Evolutionary conservation across 2,797 vertebrate species (phyloP).

Genomic region (Vipera latastei): DNA sequence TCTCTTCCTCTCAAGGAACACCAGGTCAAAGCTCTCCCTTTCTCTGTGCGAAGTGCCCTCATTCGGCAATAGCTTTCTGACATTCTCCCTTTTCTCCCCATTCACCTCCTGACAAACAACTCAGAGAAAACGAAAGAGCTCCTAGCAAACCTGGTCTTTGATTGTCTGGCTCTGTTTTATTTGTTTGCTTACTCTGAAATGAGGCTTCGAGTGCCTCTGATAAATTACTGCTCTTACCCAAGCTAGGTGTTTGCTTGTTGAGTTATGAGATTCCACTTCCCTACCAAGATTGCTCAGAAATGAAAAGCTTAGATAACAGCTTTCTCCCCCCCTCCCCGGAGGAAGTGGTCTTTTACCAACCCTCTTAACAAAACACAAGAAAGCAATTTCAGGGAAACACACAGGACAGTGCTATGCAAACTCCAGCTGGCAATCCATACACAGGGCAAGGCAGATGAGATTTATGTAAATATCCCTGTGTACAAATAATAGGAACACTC

Average conservation of each 20-base stretch:
- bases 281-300: neutral
- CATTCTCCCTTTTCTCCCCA: neutral
- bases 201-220: neutral
- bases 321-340: neutral
- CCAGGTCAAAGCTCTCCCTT: neutral
- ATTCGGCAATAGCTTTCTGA: neutral
- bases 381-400: constrained; percentile 25
- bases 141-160: neutral
- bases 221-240: neutral
- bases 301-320: constrained; percentile 18
- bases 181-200: constrained; percentile 10
- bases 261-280: constrained; percentile 9
- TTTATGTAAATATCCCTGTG: constrained; percentile 28
- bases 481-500: constrained; percentile 4
- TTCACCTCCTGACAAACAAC: neutral
- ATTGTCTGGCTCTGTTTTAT: neutral
- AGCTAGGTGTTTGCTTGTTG: neutral
- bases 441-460: constrained; percentile 12
- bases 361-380: neutral
- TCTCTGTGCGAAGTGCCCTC: neutral
- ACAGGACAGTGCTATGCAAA: constrained; percentile 7
- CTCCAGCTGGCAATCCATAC: constrained; percentile 10
- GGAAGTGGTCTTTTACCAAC: neutral
- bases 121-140: neutral
- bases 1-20: neutral